Evolutionary conservation across 2,113 vertebrate genomes (phyloP), one percentile per base, ranked within the genome.

Genomic region (Pedionomus torquatus): DNA sequence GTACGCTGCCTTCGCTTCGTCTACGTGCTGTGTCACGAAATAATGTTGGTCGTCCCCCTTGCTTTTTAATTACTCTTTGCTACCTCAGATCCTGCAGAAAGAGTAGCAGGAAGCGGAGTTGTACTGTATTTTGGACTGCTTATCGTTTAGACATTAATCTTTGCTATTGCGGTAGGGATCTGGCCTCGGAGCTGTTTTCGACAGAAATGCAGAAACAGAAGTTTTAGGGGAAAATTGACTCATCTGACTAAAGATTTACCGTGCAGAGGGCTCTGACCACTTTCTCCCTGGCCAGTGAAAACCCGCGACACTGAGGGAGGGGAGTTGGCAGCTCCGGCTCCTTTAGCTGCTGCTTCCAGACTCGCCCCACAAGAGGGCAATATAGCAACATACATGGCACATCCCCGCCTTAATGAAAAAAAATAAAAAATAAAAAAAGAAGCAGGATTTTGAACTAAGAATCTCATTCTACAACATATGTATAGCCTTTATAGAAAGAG

Each of bases 361-460:
- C 37, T 93, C 2, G 1, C 14, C 82, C 96, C 96, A 94, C 94
- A 9, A 97, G 97, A 87, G 94, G 95, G 97, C 97, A 94, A 80
- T 74, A 10, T 9, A 83, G 83, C 61, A 65, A 19, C 87, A 85
- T 11, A 49, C 69, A 75, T 43, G 2, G 68, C 43, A 0, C 33
- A 9, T 23, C 66, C 63, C 30, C 13, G 8, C 48, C n/a, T 7
- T 7, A 5, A 0, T 1, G 1, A 7, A 24, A n/a, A 21, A 19
- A 18, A 35, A 63, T 26, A 35, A 63, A 39, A 37, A 25, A 13
- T 10, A 17, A 26, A 14, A 48, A 33, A 24, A 9, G 31, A 13
- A 19, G 11, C 31, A 13, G 20, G 26, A 33, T 43, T 55, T 4
- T 18, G 25, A 11, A 5, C 12, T 2, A 20, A 65, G 75, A 58